These are phyloP conservation scores for Pseudachorutes palmiensis DNA, from an alignment of 1,140 invertebrate genomes.

Conservation along the genomic window DNA sequence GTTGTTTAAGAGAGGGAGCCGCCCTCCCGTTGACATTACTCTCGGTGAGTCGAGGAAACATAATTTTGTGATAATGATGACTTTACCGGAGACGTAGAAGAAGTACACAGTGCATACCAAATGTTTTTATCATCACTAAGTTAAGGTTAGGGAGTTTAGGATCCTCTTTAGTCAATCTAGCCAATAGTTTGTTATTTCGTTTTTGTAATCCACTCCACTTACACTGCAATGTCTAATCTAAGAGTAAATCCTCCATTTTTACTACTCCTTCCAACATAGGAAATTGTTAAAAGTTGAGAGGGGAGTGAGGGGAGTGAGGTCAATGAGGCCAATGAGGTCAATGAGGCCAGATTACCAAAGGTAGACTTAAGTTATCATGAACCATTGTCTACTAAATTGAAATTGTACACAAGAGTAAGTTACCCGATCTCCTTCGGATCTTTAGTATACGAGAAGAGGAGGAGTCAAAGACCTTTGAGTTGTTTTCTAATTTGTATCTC, in stretches of 20 bases:
- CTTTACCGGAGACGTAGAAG: neutral
- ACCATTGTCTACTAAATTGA: neutral
- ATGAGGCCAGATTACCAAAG: neutral
- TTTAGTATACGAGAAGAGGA: neutral
- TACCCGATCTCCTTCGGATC: neutral
- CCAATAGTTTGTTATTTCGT: neutral
- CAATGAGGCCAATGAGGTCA: neutral
- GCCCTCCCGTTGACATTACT: too few species aligned
- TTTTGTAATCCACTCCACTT: neutral
- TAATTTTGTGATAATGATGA: conserved; percentile 19
- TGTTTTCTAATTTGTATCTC: too few species aligned
- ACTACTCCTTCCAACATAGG: neutral
- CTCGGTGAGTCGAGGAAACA: too few species aligned
- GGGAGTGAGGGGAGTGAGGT: neutral
- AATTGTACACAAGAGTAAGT: neutral
- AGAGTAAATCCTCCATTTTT: neutral
- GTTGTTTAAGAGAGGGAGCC: too few species aligned
- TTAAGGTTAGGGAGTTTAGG: too few species aligned
- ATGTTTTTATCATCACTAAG: neutral
- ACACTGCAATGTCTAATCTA: neutral
- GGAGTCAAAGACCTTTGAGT: neutral
- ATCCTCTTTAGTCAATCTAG: neutral
- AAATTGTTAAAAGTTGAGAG: neutral
- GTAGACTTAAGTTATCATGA: neutral
- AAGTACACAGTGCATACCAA: neutral